Evolutionary conservation across 2,113 vertebrate species (phyloP).

Genomic region (Motacilla tschutschensis): DNA sequence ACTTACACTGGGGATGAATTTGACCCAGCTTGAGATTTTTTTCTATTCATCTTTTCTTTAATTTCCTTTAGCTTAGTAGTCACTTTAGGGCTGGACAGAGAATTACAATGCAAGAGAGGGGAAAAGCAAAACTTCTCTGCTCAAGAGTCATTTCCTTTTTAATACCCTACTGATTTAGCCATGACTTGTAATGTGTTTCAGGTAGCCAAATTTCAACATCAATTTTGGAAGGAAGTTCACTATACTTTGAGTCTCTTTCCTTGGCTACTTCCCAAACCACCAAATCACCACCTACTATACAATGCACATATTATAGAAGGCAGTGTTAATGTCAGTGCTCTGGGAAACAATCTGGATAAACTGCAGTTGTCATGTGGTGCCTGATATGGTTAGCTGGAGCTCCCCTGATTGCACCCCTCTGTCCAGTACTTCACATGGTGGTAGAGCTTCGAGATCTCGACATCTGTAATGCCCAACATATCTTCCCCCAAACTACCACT

Average conservation of each 20-base stretch:
- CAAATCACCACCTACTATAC: slow-evolving; percentile 50
- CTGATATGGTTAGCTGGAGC: background rate
- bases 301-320: slow-evolving; percentile 23
- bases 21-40: slow-evolving; percentile 38
- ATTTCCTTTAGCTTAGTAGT: slow-evolving; percentile 65
- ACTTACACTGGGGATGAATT: slow-evolving; percentile 58
- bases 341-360: background rate
- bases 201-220: slow-evolving; percentile 66
- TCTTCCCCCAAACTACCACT: background rate
- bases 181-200: slow-evolving; percentile 59
- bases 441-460: background rate
- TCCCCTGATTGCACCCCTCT: background rate
- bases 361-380: background rate
- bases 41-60: slow-evolving; percentile 64
- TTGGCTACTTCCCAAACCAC: slow-evolving; percentile 53
- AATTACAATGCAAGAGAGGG: slow-evolving; percentile 45
- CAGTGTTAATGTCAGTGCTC: background rate
- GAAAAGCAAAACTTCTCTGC: slow-evolving; percentile 46
- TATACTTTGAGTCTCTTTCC: slow-evolving; percentile 7
- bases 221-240: slow-evolving; percentile 55
- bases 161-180: slow-evolving; percentile 60
- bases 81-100: slow-evolving; percentile 50
- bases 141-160: slow-evolving; percentile 63
- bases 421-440: background rate
- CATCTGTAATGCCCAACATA: background rate